A percentile compares a stretch with the other conserved stretches of the same genome.
Evolutionary conservation across 2,797 vertebrate genomes (phyloP).

Genomic region (Triplophysa bombifrons): DNA sequence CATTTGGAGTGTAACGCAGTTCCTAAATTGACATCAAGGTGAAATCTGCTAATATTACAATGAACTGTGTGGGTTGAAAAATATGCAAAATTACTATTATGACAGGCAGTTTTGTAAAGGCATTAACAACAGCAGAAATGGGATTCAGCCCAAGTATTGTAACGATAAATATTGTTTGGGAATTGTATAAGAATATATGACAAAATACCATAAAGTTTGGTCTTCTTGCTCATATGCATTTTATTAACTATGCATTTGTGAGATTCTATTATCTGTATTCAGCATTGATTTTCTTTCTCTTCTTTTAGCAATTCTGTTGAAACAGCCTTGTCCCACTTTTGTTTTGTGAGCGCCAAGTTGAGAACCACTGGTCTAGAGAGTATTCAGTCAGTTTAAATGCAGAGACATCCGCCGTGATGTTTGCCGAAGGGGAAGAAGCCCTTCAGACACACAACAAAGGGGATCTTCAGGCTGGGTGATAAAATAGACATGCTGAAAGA

Average conservation of each 20-base stretch:
- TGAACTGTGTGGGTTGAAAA: not conserved
- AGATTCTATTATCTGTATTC: not conserved
- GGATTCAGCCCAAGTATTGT: too few species aligned
- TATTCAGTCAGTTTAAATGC: slow-evolving; percentile 26
- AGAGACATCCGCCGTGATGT: slow-evolving; percentile 29
- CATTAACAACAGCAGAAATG: not conserved
- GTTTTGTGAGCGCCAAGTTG: not conserved
- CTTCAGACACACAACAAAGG: slow-evolving; percentile 47
- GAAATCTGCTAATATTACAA: not conserved
- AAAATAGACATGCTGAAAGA: slow-evolving; percentile 51
- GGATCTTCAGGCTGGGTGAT: slow-evolving; percentile 50
- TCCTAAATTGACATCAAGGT: too few species aligned
- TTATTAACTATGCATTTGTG: too few species aligned
- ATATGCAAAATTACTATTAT: not conserved
- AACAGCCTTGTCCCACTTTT: not conserved
- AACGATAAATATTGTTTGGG: too few species aligned
- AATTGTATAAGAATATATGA: not conserved
- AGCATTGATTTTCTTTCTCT: not conserved
- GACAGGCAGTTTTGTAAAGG: not conserved
- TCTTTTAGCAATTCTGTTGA: not conserved
- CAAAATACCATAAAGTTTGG: not conserved
- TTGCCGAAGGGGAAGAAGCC: slow-evolving; percentile 43
- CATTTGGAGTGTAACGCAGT: not conserved
- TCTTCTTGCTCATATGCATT: not conserved
- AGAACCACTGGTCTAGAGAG: not conserved